These are phyloP conservation scores for Metridium senile DNA, from an alignment of 92 coral and sea anemone genomes.

Conservation along the genomic window DNA sequence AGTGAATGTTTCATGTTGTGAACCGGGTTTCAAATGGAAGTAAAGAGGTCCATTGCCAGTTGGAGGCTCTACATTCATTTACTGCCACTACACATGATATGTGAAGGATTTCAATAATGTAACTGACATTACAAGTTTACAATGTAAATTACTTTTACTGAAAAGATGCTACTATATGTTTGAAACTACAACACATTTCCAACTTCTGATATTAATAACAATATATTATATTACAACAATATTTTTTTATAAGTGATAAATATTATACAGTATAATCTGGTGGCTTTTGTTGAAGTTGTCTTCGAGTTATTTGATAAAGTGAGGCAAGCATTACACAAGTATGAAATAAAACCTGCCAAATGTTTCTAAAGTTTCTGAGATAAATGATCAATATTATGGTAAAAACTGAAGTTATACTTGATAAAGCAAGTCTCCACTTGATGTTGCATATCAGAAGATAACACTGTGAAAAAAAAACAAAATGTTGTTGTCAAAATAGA, in stretches of 20 bases:
- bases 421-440: constrained; percentile 70
- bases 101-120: too few relatives aligned
- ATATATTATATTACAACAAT: background rate
- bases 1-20: too few relatives aligned
- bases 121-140: too few relatives aligned
- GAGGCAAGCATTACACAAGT: constrained; percentile 56
- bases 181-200: too few relatives aligned
- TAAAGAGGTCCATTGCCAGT: too few relatives aligned
- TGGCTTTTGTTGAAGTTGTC: constrained; percentile 84
- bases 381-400: constrained; percentile 63
- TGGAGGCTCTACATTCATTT: too few relatives aligned
- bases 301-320: constrained; percentile 69
- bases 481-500: background rate
- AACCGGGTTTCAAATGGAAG: too few relatives aligned
- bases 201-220: background rate
- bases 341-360: constrained; percentile 87
- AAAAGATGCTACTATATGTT: background rate
- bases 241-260: background rate
- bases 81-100: too few relatives aligned
- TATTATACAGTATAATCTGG: constrained; percentile 91
- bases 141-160: background rate
- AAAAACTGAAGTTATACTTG: constrained; percentile 54
- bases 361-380: constrained; percentile 78
- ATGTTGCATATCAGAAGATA: constrained; percentile 74
- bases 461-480: constrained; percentile 48